Evolutionary conservation across 1,140 invertebrate species (phyloP), one percentile per base, ranked within the genome.

Genomic region (Aphidius gifuensis): DNA sequence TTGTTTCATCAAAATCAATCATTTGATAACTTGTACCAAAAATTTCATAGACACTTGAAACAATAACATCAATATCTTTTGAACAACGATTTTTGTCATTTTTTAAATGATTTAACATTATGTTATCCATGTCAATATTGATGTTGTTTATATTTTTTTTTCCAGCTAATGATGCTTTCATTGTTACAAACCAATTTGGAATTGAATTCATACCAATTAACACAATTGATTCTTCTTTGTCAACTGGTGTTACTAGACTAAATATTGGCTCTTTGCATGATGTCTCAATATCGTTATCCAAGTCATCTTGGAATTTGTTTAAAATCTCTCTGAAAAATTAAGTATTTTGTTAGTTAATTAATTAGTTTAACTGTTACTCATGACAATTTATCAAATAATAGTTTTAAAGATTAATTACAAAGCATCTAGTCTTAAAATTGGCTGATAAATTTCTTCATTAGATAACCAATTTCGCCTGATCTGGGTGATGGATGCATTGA

Each of bases 1-100:
- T n/a, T 44, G 61, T 61, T 6, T 74, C 64, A 11, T 62, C 40
- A 64, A 55, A 68, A 58, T 68, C 61, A 23, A 69, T 62, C 6
- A 66, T 70, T 55, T 70, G 70, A 62, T 68, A 65, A 64, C 64
- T 74, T 7, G 40, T 67, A 7, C 76, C 76, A 69, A 64, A 76
- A 53, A 79, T 61, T 54, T 79, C 69, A 58, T 73, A 74, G 11
- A 59, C 66, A 46, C 57, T 69, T 4, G 58, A 68, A 11, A 67
- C 16, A 9, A 48, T 65, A 21, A 74, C 38, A 23, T 44, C 56
- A 16, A 76, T 45, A 73, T 74, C 6, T 43, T 42, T 16, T 44
- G 43, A 57, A 46, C 11, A 55, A 65, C 23, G 23, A 32, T 32
- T 32, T 38, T 21, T 5, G 4, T 43, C 8, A 6, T 42, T 11